Percentiles rank a stretch among this genome's conserved stretches.
These are phyloP conservation scores for Epizoanthus stellaris DNA, from an alignment of 92 coral and sea anemone genomes.

Conservation along the genomic window DNA sequence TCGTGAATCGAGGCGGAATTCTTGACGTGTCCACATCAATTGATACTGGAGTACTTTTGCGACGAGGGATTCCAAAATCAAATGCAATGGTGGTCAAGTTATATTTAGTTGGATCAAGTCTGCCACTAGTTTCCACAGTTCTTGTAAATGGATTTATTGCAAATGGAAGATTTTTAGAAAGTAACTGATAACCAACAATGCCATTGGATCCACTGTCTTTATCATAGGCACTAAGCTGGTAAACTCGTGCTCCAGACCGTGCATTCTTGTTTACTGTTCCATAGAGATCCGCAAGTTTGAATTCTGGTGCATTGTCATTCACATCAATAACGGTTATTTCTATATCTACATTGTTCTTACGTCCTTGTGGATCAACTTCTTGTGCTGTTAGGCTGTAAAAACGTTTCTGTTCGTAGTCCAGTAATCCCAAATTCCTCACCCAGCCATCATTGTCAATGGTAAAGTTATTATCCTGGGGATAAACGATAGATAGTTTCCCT, in stretches of 20 bases:
- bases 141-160: slow-evolving; percentile 77
- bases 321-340: slow-evolving; percentile 85
- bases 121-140: slow-evolving; percentile 69
- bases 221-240: slow-evolving; percentile 84
- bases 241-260: slow-evolving; percentile 87
- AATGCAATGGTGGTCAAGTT: slow-evolving; percentile 68
- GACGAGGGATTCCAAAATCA: slow-evolving; percentile 87
- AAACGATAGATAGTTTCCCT: slow-evolving; percentile 78
- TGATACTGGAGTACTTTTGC: slow-evolving; percentile 60
- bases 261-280: slow-evolving; percentile 86
- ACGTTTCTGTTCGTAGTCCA: slow-evolving; percentile 81
- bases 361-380: slow-evolving; percentile 73
- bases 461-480: slow-evolving; percentile 78
- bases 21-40: slow-evolving; percentile 78
- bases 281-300: slow-evolving; percentile 66
- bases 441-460: slow-evolving; percentile 75
- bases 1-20: slow-evolving; percentile 81
- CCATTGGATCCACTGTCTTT: slow-evolving; percentile 84
- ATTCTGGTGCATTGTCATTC: slow-evolving; percentile 86
- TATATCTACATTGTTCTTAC: slow-evolving; percentile 74
- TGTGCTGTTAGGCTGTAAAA: slow-evolving; percentile 79
- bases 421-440: slow-evolving; percentile 54
- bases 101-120: slow-evolving; percentile 60
- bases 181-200: slow-evolving; percentile 71
- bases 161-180: slow-evolving; percentile 59